Percentiles rank a stretch among this genome's conserved stretches.
Evolutionary conservation across 1,140 invertebrate species (phyloP).

Genomic region (Drosophila bocqueti): DNA sequence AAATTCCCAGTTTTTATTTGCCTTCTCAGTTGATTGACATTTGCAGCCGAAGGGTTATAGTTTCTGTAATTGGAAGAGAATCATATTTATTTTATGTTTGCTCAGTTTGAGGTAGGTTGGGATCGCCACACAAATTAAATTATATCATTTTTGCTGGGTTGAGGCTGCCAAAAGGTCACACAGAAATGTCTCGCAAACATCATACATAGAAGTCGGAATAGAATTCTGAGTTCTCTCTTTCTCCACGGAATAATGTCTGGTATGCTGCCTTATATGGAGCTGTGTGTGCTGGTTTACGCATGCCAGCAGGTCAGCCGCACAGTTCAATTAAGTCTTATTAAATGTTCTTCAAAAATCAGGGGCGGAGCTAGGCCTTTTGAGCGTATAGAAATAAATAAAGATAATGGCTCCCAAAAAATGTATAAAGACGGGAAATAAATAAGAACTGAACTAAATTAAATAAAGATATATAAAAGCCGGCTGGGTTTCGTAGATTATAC

Average conservation of each 20-base stretch:
- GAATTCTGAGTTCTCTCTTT: not conserved
- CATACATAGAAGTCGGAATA: not conserved
- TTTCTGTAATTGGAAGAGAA: conserved; percentile 40
- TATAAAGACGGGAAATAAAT: not conserved
- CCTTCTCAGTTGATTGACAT: conserved; percentile 65
- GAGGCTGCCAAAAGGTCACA: not conserved
- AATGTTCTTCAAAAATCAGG: conserved; percentile 45
- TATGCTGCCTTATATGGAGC: conserved; percentile 14
- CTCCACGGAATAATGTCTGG: conserved; percentile 14
- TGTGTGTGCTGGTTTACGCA: conserved; percentile 18
- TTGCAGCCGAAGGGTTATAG: conserved; percentile 58
- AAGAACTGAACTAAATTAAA: not conserved
- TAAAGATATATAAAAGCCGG: not conserved
- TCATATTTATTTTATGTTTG: conserved; percentile 30
- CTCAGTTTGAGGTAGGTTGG: conserved; percentile 28
- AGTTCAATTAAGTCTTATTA: conserved; percentile 78
- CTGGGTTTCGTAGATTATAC: too few species aligned
- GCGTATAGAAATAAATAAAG: too few species aligned
- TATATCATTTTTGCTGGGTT: not conserved
- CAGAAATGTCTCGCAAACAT: not conserved
- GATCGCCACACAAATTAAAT: conserved; percentile 11
- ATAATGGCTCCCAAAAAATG: too few species aligned
- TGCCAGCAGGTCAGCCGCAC: conserved; percentile 70
- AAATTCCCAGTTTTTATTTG: conserved; percentile 43
- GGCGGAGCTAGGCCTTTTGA: not conserved